These are phyloP conservation scores for Penaeus indicus DNA, from an alignment of 1,140 invertebrate species.

Conservation along the genomic window DNA sequence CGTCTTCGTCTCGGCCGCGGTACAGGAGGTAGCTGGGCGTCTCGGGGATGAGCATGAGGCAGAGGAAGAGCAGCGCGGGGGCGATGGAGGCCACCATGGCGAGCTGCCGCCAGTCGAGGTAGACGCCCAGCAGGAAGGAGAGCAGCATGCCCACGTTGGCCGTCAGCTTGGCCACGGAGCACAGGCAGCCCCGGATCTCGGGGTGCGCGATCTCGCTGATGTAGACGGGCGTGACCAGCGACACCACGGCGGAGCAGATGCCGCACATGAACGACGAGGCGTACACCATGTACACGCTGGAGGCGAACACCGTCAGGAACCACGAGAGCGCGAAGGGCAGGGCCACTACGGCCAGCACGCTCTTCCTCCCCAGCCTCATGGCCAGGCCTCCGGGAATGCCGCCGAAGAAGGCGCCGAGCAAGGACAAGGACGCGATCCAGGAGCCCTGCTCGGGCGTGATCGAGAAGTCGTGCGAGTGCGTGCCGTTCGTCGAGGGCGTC, in stretches of 20 bases:
- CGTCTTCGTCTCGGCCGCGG: slow-evolving; percentile 82
- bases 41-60: slow-evolving; percentile 79
- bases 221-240: slow-evolving; percentile 87
- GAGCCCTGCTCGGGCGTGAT: slow-evolving; percentile 83
- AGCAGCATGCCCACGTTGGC: slow-evolving; percentile 86
- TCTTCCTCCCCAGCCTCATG: slow-evolving; percentile 79
- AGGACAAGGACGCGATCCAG: slow-evolving; percentile 84
- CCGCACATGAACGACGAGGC: slow-evolving; percentile 83
- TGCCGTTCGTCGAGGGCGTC: slow-evolving; percentile 69
- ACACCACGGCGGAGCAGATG: slow-evolving; percentile 83
- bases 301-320: slow-evolving; percentile 83
- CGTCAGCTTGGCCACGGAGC: slow-evolving; percentile 85
- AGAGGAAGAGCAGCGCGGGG: slow-evolving; percentile 72
- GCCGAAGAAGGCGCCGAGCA: slow-evolving; percentile 84
- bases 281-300: slow-evolving; percentile 82
- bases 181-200: slow-evolving; percentile 85
- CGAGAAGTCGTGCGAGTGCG: slow-evolving; percentile 60
- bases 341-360: slow-evolving; percentile 78
- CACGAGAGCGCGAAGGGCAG: slow-evolving; percentile 82
- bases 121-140: slow-evolving; percentile 84
- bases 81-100: slow-evolving; percentile 83
- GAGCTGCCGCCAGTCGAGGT: slow-evolving; percentile 84
- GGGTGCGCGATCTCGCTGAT: slow-evolving; percentile 91
- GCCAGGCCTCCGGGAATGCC: slow-evolving; percentile 82
- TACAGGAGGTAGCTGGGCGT: slow-evolving; percentile 85